Conservation (phyloP, 2,113 vertebrate genomes). For the Zeus faber region DNA sequence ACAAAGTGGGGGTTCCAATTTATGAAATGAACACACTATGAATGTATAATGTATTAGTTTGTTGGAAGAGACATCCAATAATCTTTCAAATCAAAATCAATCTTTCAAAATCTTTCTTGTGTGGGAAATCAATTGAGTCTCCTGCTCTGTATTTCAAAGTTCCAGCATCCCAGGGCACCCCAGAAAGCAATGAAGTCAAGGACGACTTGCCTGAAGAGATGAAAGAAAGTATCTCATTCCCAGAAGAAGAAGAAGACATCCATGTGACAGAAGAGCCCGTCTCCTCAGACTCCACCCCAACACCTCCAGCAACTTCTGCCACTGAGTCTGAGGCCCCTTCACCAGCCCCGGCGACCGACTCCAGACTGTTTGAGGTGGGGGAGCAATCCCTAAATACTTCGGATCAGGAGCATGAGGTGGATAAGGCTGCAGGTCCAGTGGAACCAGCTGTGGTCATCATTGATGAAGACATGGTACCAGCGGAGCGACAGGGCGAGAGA, state of each 20-base stretch:
- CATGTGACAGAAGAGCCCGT: constrained; percentile 10
- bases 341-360: constrained; percentile 28
- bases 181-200: constrained; percentile 36
- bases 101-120: no score
- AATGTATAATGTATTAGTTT: no score
- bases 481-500: constrained; percentile 4
- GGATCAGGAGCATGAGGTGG: constrained; percentile 6
- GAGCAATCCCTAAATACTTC: constrained; percentile 12
- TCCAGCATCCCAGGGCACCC: constrained; percentile 39
- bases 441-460: constrained; percentile 23
- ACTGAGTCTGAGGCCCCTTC: constrained; percentile 11
- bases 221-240: constrained; percentile 10
- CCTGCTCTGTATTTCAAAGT: constrained; percentile 46
- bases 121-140: constrained; percentile 1
- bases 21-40: no score
- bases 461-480: constrained; percentile 32
- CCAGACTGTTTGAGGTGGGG: constrained; percentile 51
- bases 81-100: no score
- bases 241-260: constrained; percentile 18
- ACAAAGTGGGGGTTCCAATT: no score
- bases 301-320: constrained; percentile 10
- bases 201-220: constrained; percentile 20
- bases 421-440: constrained; percentile 2
- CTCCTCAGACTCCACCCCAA: constrained; percentile 16
- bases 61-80: no score